A percentile compares a stretch with the other conserved stretches of the same genome.
Conservation (phyloP, 2,888 invertebrate species). For the Drosophila neotestacea region DNA sequence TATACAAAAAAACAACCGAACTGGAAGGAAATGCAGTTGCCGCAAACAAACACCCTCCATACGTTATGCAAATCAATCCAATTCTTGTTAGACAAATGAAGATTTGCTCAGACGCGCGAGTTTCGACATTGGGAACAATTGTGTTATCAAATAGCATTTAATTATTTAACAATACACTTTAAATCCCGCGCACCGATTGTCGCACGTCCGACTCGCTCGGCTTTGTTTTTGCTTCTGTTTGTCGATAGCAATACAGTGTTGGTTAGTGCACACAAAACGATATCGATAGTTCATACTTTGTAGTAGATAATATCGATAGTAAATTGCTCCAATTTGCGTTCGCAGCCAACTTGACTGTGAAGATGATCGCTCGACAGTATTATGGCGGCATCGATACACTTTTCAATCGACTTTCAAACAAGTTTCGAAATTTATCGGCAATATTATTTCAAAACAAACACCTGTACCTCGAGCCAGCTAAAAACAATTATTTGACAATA, state of each 20-base stretch:
- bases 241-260: conserved; percentile 38
- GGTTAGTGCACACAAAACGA: not conserved
- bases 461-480: too few relatives aligned
- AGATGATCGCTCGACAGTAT: not conserved
- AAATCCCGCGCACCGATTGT: conserved; percentile 53
- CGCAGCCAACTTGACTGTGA: not conserved
- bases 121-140: conserved; percentile 10
- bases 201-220: conserved; percentile 52
- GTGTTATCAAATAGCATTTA: conserved; percentile 42
- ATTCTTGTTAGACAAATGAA: conserved; percentile 25
- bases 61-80: conserved; percentile 16
- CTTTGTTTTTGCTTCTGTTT: conserved; percentile 60
- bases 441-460: too few relatives aligned
- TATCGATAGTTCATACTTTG: conserved; percentile 6
- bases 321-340: not conserved
- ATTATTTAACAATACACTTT: conserved; percentile 59
- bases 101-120: conserved; percentile 29
- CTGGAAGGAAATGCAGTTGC: conserved; percentile 40
- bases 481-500: too few relatives aligned
- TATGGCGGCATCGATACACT: too few relatives aligned
- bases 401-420: too few relatives aligned
- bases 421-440: too few relatives aligned
- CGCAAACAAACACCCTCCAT: conserved; percentile 23
- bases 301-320: conserved; percentile 17
- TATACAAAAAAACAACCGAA: conserved; percentile 38